Base-by-base conservation (phyloP, 2,888 invertebrate genomes). In the Ferdinandea cuprea region DNA sequence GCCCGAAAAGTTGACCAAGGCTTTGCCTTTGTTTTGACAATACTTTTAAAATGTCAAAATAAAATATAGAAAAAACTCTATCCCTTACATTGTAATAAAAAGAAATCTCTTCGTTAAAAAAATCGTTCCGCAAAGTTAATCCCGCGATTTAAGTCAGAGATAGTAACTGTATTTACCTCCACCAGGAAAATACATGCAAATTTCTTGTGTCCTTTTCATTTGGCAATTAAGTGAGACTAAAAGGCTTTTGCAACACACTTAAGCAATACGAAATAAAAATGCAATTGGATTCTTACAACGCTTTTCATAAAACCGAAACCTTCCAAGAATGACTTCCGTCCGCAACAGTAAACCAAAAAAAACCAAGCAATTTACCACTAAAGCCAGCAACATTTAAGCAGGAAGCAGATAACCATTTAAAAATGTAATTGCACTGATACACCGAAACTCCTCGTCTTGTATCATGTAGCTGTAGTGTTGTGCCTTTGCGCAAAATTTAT, bases 371-470 rank as follows among this genome's bases (percentile, higher is more conserved):
- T 59, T 56, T 40, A 40, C 42, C n/a, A 28, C 25, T 28, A 28
- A 71, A 56, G 48, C 42, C 63, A 35, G 30, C 3, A 56, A 42
- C 21, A 73, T 63, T 59, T 37, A 25, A 54, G 15, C 8, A 30
- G 54, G 15, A 59, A 61, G 8, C 32, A 28, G 52, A 78, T 71
- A 71, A 50, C 44, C 28, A 42, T 71, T 78, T 78, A 56, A 78
- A 78, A 71, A 56, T 71, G 46, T 71, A 63, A 63, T 78, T 48
- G 6, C 21, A 35, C 50, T 59, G 8, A 6, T 11, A 35, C 32
- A 40, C 28, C 19, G 58, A 48, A 6, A 50, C n/a, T n/a, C n/a
- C n/a, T n/a, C n/a, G n/a, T 32, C n/a, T 6, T 35, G 15, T 7
- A 52, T 32, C 52, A 50, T 50, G 25, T 25, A 50, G 17, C 15